These are phyloP conservation scores for Forbesichthys agassizii DNA, from an alignment of 2,113 vertebrate genomes.

Conservation along the genomic window DNA sequence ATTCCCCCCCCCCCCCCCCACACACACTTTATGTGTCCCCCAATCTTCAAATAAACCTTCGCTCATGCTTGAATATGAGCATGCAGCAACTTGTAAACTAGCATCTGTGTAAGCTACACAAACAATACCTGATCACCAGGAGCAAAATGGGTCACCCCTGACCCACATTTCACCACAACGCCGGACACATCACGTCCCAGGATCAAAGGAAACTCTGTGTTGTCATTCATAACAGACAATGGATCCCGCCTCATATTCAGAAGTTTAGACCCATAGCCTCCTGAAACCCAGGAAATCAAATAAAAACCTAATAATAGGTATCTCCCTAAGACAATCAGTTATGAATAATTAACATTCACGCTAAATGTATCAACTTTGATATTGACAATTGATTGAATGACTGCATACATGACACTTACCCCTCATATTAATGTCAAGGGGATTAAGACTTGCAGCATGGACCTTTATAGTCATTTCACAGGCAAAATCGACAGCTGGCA, in stretches of 20 bases:
- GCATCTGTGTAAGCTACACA: not conserved
- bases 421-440: slow-evolving; percentile 91
- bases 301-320: too few species aligned
- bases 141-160: slow-evolving; percentile 84
- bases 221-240: slow-evolving; percentile 67
- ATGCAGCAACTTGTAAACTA: not conserved
- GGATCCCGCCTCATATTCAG: slow-evolving; percentile 87
- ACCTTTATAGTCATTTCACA: slow-evolving; percentile 90
- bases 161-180: slow-evolving; percentile 89
- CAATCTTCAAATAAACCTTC: too few species aligned
- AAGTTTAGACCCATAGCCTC: slow-evolving; percentile 85
- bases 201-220: slow-evolving; percentile 86
- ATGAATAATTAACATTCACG: too few species aligned
- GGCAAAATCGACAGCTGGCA: slow-evolving; percentile 80
- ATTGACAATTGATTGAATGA: slow-evolving; percentile 9
- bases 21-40: too few species aligned
- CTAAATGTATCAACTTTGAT: too few species aligned
- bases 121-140: slow-evolving; percentile 88
- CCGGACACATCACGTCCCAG: slow-evolving; percentile 93
- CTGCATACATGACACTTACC: slow-evolving; percentile 76
- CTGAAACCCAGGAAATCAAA: slow-evolving; percentile 58
- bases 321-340: too few species aligned
- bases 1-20: too few species aligned
- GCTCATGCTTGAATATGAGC: too few species aligned
- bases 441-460: slow-evolving; percentile 88